Conservation (phyloP, 1,140 invertebrate species). For the Diplogasteroides magnus region DNA sequence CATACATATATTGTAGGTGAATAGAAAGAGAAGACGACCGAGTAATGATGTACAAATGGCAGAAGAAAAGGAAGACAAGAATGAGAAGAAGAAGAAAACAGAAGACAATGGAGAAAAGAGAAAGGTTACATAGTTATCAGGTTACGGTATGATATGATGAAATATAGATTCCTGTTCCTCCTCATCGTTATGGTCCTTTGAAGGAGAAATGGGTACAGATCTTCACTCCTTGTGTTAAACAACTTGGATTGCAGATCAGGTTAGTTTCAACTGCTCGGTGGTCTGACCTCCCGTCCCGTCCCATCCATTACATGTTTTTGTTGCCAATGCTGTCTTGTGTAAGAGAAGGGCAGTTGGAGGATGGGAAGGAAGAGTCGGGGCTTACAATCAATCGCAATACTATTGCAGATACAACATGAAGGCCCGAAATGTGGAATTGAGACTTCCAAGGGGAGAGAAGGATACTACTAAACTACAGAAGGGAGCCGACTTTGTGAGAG, state of each 20-base stretch:
- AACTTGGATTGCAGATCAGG: conserved; percentile 84
- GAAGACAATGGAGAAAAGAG: conserved; percentile 26
- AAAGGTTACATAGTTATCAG: conserved; percentile 12
- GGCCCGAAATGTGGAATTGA: conserved; percentile 80
- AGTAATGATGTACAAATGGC: conserved; percentile 36
- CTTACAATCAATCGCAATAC: neutral
- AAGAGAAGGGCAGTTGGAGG: no score
- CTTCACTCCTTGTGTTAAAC: conserved; percentile 88
- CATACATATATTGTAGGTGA: conserved; percentile 27
- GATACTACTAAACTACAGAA: conserved; percentile 85
- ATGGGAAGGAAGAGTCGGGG: neutral
- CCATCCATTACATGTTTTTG: no score
- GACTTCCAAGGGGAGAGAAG: conserved; percentile 54
- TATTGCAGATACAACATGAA: conserved; percentile 76
- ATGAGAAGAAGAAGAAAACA: conserved; percentile 7
- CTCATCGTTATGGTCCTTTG: conserved; percentile 78
- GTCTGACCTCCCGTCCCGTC: no score
- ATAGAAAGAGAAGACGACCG: conserved; percentile 25
- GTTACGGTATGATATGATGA: no score
- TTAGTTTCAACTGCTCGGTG: conserved; percentile 1
- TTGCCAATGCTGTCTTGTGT: no score
- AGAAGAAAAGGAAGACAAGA: conserved; percentile 23
- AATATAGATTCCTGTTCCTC: conserved; percentile 64
- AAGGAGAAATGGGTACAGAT: conserved; percentile 97
- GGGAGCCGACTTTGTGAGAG: conserved; percentile 93